These are phyloP conservation scores for Scaptomyza reducta DNA, from an alignment of 2,888 invertebrate genomes.

Conservation along the genomic window DNA sequence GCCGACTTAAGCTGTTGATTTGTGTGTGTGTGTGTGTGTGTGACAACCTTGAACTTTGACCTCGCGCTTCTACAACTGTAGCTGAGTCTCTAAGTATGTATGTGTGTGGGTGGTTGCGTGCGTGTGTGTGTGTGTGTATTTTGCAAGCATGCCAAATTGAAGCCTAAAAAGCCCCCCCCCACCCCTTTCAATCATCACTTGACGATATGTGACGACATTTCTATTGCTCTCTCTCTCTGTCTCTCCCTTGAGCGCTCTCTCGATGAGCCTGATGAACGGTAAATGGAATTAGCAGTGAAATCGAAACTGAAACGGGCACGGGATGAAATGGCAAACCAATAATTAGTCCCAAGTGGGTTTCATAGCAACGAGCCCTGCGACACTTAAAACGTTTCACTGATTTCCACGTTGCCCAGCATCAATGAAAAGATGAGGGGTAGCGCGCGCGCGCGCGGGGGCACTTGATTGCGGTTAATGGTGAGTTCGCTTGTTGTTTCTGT, in stretches of 20 bases:
- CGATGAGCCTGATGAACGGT: conserved; percentile 41
- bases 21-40: conserved; percentile 6
- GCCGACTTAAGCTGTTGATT: background rate
- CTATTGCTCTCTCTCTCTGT: conserved; percentile 5
- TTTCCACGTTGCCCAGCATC: conserved; percentile 6
- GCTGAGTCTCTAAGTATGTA: background rate
- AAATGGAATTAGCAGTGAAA: conserved; percentile 32
- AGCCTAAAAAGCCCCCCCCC: no score
- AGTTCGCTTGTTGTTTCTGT: conserved; percentile 12
- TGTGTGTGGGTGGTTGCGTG: background rate
- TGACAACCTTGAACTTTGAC: conserved; percentile 78
- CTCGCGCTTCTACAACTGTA: conserved; percentile 38
- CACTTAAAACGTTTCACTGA: conserved; percentile 20
- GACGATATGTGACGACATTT: conserved; percentile 62
- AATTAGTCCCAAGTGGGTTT: conserved; percentile 77
- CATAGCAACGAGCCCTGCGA: conserved; percentile 63
- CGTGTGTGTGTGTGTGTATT: conserved; percentile 6
- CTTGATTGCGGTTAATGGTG: conserved; percentile 53
- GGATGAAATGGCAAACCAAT: conserved; percentile 56
- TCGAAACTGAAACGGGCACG: conserved; percentile 27
- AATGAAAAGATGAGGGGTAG: no score
- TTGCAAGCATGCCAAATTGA: conserved; percentile 65
- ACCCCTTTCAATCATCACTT: no score
- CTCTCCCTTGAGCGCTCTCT: background rate
- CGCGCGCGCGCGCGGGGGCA: background rate